A percentile compares a stretch with the other conserved stretches of the same genome.
Conservation (phyloP, 2,888 invertebrate genomes). For the Epistrophella euchroma region DNA sequence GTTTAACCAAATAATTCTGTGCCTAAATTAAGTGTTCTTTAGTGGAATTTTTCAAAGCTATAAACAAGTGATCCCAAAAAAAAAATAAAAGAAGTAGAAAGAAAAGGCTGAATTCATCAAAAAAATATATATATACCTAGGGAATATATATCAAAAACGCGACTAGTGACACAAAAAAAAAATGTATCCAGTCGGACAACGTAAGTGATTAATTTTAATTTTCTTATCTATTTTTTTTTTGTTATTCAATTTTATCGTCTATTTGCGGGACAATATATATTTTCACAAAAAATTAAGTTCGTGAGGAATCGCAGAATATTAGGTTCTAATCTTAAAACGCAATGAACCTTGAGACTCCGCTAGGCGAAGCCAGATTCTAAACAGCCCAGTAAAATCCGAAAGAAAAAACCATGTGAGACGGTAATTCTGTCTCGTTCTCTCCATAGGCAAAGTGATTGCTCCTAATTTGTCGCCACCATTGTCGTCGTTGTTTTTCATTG, state of each 20-base stretch:
- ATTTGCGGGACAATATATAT: not conserved
- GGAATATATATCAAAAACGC: slow-evolving; percentile 75
- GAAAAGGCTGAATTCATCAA: slow-evolving; percentile 75
- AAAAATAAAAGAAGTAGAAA: slow-evolving; percentile 39
- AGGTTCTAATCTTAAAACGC: slow-evolving; percentile 48
- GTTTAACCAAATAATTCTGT: slow-evolving; percentile 76
- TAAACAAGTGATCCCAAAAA: slow-evolving; percentile 74
- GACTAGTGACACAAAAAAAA: slow-evolving; percentile 79
- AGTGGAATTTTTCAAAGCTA: slow-evolving; percentile 72
- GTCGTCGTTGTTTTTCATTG: slow-evolving; percentile 57
- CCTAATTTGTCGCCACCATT: slow-evolving; percentile 57
- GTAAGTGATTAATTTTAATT: slow-evolving; percentile 84
- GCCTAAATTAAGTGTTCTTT: slow-evolving; percentile 77
- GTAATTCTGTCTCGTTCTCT: slow-evolving; percentile 58
- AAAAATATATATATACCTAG: slow-evolving; percentile 79
- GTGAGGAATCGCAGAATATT: not conserved
- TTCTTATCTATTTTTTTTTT: slow-evolving; percentile 3
- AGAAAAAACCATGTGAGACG: slow-evolving; percentile 52
- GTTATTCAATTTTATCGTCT: not conserved
- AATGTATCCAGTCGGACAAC: slow-evolving; percentile 89
- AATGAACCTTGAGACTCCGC: slow-evolving; percentile 74
- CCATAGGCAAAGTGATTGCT: slow-evolving; percentile 45
- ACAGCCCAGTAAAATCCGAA: slow-evolving; percentile 47
- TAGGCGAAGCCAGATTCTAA: slow-evolving; percentile 34
- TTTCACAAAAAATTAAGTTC: not conserved